Evolutionary conservation across 2,888 invertebrate genomes (phyloP).

Genomic region (Pyrrhosoma nymphula): DNA sequence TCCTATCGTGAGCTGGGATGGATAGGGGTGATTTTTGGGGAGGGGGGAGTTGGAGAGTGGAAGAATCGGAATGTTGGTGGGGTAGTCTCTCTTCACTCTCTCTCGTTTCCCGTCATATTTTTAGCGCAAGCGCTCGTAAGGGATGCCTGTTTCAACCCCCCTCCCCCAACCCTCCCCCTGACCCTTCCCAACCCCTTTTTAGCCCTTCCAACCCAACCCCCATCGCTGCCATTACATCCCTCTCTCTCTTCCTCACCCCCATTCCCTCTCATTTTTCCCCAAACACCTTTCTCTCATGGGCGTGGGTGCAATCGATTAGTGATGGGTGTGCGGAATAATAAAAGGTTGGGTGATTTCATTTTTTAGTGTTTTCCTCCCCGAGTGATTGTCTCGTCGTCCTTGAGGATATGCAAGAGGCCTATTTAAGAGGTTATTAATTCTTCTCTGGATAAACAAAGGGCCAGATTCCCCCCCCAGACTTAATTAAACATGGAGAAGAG

Average conservation of each 20-base stretch:
- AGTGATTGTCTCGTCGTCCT: background rate
- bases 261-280: background rate
- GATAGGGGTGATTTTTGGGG: background rate
- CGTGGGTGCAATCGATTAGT: constrained; percentile 49
- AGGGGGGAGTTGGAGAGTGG: background rate
- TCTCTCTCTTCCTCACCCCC: background rate
- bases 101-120: constrained; percentile 17
- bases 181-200: no score
- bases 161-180: background rate
- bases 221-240: no score
- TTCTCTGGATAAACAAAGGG: background rate
- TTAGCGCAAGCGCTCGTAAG: background rate
- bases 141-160: background rate
- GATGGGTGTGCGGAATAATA: background rate
- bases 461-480: background rate
- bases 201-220: no score
- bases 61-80: constrained; percentile 7
- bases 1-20: background rate
- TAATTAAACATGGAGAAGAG: background rate
- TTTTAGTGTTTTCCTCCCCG: background rate
- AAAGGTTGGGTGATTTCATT: background rate
- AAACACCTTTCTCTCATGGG: constrained; percentile 39
- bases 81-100: background rate
- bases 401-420: background rate
- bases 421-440: background rate